Percentiles rank a stretch among this genome's conserved stretches.
Evolutionary conservation across 2,888 invertebrate genomes (phyloP).

Genomic region (Malthinus seriepunctatus): DNA sequence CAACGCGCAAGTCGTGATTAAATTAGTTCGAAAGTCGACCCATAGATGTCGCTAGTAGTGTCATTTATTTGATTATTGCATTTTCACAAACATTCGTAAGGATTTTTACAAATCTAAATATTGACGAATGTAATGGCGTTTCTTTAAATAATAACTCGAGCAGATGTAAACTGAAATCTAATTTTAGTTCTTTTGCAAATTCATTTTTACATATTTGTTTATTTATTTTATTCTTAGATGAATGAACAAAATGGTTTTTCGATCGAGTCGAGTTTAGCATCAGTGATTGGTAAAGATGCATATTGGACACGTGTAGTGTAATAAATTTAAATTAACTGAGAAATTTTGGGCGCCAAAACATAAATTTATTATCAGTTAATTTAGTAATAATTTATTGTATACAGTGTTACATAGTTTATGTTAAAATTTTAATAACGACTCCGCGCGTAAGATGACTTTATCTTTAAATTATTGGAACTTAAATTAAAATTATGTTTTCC

Average conservation of each 20-base stretch:
- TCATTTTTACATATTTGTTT: background rate
- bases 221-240: conserved; percentile 1
- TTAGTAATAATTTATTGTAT: background rate
- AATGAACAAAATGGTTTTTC: conserved; percentile 3
- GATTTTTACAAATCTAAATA: too few relatives aligned
- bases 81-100: background rate
- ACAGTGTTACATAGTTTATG: conserved; percentile 1
- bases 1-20: too few relatives aligned
- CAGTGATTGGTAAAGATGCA: conserved; percentile 3
- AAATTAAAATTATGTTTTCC: conserved; percentile 9
- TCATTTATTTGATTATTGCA: background rate
- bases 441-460: conserved; percentile 4
- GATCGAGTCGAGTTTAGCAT: conserved; percentile 1
- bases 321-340: conserved; percentile 8
- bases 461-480: background rate
- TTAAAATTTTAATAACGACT: conserved; percentile 3
- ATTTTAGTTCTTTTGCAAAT: background rate
- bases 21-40: too few relatives aligned
- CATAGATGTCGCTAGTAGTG: too few relatives aligned
- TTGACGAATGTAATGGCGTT: too few relatives aligned
- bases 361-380: conserved; percentile 13
- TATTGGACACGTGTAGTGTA: conserved; percentile 11
- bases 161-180: background rate
- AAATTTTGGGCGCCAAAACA: conserved; percentile 12
- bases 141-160: background rate